phyloP scores from a whole-genome alignment of 2,888 invertebrate species.

The Thysanoteuthis rhombus region DNA sequence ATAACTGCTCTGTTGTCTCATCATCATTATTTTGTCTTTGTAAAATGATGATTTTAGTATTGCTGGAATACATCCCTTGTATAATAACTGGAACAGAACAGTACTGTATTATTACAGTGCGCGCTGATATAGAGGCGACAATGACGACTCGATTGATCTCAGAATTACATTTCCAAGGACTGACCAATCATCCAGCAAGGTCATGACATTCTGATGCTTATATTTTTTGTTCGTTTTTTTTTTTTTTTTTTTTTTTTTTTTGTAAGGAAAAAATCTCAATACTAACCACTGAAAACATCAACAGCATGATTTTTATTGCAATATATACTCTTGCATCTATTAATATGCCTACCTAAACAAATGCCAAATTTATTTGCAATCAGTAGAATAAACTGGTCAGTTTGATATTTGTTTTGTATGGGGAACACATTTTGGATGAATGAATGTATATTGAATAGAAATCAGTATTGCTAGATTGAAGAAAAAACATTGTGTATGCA shows the following conservation, averaged over 20 bases:
- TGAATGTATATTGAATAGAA: neutral
- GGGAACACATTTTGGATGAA: neutral
- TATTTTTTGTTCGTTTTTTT: neutral
- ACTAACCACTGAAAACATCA: neutral
- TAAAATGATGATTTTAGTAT: constrained; percentile 29
- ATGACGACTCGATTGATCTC: constrained; percentile 28
- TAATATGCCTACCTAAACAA: neutral
- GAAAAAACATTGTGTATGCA: neutral
- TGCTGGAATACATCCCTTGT: constrained; percentile 30
- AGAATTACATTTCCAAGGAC: constrained; percentile 25
- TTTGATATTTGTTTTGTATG: neutral
- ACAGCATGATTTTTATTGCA: neutral
- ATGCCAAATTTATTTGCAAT: neutral
- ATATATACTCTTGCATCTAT: neutral
- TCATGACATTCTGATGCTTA: constrained; percentile 29
- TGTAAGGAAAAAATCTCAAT: neutral
- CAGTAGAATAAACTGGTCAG: neutral
- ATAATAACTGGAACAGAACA: constrained; percentile 28
- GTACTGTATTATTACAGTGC: constrained; percentile 30
- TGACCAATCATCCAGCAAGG: constrained; percentile 31
- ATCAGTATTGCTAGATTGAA: neutral
- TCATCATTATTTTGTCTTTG: constrained; percentile 31
- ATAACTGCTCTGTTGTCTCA: constrained; percentile 25
- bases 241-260: neutral
- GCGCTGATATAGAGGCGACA: neutral